Evolutionary conservation across 2,888 invertebrate genomes (phyloP).

Genomic region (Carpatolechia fugitivella): DNA sequence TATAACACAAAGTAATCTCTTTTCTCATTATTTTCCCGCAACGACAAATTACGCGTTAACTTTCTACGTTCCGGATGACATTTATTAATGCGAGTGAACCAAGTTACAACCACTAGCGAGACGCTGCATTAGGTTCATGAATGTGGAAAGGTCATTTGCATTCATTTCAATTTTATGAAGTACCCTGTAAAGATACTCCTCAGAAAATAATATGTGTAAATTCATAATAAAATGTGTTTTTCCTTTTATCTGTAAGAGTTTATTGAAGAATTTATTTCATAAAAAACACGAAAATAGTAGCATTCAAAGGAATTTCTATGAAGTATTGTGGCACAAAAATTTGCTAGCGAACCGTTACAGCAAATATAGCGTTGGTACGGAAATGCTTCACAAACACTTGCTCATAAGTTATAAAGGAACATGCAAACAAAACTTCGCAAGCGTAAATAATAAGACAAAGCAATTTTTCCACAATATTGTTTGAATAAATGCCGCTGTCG

Average conservation of each 20-base stretch:
- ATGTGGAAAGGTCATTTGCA: conserved; percentile 20
- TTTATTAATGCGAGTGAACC: conserved; percentile 10
- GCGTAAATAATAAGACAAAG: conserved; percentile 30
- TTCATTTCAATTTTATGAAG: conserved; percentile 21
- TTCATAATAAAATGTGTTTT: too few species aligned
- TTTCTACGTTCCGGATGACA: conserved; percentile 8
- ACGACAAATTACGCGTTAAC: conserved; percentile 7
- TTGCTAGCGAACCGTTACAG: background rate
- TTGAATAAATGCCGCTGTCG: conserved; percentile 27
- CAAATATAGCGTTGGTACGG: background rate
- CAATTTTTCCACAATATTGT: conserved; percentile 36
- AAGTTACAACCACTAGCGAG: conserved; percentile 10
- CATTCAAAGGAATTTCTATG: too few species aligned
- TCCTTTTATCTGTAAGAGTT: too few species aligned
- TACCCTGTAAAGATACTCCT: background rate
- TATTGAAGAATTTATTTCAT: too few species aligned
- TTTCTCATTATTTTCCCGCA: conserved; percentile 4
- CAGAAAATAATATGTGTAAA: background rate
- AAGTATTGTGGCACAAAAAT: too few species aligned
- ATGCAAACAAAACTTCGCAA: conserved; percentile 30
- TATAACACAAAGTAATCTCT: conserved; percentile 11
- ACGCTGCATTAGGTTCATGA: conserved; percentile 18
- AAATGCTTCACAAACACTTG: conserved; percentile 5
- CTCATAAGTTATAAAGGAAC: conserved; percentile 9
- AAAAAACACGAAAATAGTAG: too few species aligned